phyloP scores from a whole-genome alignment of 1,140 invertebrate genomes.

The Teleopsis dalmanni region DNA sequence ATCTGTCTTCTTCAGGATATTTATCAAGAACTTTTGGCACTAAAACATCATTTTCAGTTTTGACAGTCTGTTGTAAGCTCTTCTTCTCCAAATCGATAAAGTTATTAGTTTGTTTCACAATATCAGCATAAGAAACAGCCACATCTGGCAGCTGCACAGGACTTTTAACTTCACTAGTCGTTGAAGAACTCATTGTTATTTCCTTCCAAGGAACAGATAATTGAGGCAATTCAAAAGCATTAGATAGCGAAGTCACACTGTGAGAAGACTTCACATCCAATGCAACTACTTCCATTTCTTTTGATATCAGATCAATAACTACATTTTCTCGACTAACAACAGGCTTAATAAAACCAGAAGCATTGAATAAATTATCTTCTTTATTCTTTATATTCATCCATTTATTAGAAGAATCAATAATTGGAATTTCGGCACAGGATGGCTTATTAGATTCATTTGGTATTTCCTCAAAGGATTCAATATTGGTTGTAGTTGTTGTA shows the following conservation, averaged over 20 bases:
- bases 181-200: neutral
- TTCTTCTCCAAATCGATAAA: conserved; percentile 20
- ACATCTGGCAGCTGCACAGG: neutral
- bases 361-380: too few species aligned
- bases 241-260: too few species aligned
- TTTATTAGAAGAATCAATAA: conserved; percentile 44
- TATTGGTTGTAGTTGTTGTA: neutral
- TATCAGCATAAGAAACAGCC: conserved; percentile 30
- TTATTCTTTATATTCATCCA: conserved; percentile 50
- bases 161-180: neutral
- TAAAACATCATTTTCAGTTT: neutral
- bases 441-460: conserved; percentile 16
- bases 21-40: neutral
- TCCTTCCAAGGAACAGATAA: conserved; percentile 9
- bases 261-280: too few species aligned
- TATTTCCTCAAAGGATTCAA: neutral
- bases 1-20: too few species aligned
- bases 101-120: conserved; percentile 25
- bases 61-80: conserved; percentile 2
- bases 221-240: conserved; percentile 6
- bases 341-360: too few species aligned
- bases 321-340: too few species aligned
- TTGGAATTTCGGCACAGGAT: conserved; percentile 44
- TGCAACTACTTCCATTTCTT: too few species aligned
- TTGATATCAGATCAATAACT: too few species aligned